Percentiles rank a stretch among this genome's conserved stretches.
Evolutionary conservation across 2,888 invertebrate genomes (phyloP).

Genomic region (Acanthosoma haemorrhoidale): DNA sequence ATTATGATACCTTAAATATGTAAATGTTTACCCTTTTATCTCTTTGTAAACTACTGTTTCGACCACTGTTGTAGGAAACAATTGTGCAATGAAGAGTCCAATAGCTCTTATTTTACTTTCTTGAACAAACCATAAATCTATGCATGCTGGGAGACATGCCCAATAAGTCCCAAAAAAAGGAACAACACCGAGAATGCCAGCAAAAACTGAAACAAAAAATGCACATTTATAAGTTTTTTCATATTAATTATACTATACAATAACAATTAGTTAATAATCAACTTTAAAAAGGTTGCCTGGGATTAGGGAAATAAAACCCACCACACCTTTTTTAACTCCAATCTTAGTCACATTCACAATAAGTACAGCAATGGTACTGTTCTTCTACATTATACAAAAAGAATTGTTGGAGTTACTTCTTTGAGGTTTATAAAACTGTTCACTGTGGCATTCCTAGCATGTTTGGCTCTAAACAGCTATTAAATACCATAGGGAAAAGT

Average conservation of each 20-base stretch:
- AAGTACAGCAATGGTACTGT: too few species aligned
- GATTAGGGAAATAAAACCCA: too few species aligned
- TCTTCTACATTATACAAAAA: too few species aligned
- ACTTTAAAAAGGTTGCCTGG: too few species aligned
- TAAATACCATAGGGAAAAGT: too few species aligned
- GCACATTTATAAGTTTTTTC: background rate
- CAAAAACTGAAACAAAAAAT: slow-evolving; percentile 59
- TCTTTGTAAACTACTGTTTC: slow-evolving; percentile 95
- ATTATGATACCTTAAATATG: too few species aligned
- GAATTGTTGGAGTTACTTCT: too few species aligned
- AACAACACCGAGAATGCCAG: slow-evolving; percentile 88
- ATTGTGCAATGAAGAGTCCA: slow-evolving; percentile 73
- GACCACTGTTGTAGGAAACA: slow-evolving; percentile 85
- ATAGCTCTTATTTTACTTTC: slow-evolving; percentile 77
- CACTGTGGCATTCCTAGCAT: too few species aligned
- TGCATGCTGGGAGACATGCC: slow-evolving; percentile 87
- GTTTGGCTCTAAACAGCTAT: too few species aligned
- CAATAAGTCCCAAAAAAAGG: slow-evolving; percentile 95
- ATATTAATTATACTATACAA: background rate
- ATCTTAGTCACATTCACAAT: too few species aligned
- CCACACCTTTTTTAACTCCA: too few species aligned
- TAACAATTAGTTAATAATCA: background rate
- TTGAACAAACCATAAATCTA: slow-evolving; percentile 92
- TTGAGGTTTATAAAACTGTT: too few species aligned
- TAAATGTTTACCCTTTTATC: slow-evolving; percentile 77